phyloP scores from a whole-genome alignment of 2,797 vertebrate genomes.

The Gambelia wislizenii region DNA sequence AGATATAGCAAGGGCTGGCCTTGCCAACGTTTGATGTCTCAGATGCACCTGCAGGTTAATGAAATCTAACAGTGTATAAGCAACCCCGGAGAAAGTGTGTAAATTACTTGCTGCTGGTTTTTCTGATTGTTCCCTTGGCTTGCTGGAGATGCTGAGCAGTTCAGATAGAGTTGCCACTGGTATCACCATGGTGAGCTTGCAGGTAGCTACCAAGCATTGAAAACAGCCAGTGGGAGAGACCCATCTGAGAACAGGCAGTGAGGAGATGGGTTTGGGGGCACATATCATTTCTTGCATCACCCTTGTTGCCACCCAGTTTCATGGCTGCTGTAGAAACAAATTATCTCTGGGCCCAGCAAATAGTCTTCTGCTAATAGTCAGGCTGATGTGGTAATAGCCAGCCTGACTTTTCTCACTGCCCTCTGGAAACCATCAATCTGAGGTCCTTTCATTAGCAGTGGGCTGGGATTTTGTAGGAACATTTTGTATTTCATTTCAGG shows the following conservation, averaged over 20 bases:
- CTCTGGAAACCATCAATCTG: constrained; percentile 44
- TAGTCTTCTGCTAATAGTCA: no score
- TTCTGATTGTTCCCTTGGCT: neutral
- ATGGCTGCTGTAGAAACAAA: constrained; percentile 64
- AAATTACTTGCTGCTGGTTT: neutral
- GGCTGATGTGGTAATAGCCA: constrained; percentile 16
- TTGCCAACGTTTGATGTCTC: neutral
- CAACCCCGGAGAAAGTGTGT: neutral
- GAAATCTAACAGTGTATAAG: fast-evolving
- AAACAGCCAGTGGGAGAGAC: constrained; percentile 18
- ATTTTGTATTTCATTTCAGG: constrained; percentile 45
- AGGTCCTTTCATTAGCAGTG: constrained; percentile 63
- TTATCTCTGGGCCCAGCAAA: constrained; percentile 52
- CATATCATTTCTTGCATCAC: constrained; percentile 42
- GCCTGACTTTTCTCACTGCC: constrained; percentile 44
- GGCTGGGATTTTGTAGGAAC: constrained; percentile 43
- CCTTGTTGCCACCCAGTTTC: constrained; percentile 51
- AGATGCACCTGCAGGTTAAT: constrained; percentile 4
- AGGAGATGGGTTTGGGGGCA: constrained; percentile 31
- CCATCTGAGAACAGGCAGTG: constrained; percentile 29
- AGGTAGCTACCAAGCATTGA: neutral
- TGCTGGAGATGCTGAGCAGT: neutral
- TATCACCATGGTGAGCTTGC: constrained; percentile 16
- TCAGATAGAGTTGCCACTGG: fast-evolving
- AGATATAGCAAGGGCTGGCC: neutral